Percentiles rank a stretch among this genome's conserved stretches.
Evolutionary conservation across 2,113 vertebrate genomes (phyloP).

Genomic region (Thryonomys swinderianus): DNA sequence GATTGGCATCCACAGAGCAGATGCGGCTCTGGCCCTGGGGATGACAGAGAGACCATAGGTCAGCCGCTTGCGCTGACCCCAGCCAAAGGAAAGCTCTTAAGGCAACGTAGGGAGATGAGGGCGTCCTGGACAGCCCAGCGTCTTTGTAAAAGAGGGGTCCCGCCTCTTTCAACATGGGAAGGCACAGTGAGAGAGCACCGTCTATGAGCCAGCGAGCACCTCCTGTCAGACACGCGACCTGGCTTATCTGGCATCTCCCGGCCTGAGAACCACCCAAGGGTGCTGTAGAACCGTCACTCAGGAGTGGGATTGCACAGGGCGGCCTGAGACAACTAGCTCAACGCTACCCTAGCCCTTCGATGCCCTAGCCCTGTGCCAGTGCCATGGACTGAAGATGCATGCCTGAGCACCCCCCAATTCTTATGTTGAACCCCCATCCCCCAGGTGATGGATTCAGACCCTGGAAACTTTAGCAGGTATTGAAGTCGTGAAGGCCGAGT

Average conservation of each 20-base stretch:
- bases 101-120: rapidly evolving
- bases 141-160: not conserved
- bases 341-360: not conserved
- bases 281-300: not conserved
- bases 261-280: not conserved
- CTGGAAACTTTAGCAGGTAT: not conserved
- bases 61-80: rapidly evolving
- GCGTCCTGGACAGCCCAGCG: too few species aligned
- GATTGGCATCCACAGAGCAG: rapidly evolving
- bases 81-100: not conserved
- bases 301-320: not conserved
- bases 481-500: not conserved
- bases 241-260: not conserved
- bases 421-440: not conserved
- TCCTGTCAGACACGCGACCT: not conserved
- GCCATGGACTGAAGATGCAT: not conserved
- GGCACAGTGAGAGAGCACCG: not conserved
- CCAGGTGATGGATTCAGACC: not conserved
- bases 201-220: not conserved
- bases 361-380: too few species aligned
- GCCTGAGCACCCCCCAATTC: not conserved
- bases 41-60: not conserved
- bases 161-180: not conserved
- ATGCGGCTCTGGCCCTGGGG: rapidly evolving
- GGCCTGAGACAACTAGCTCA: not conserved